Evolutionary conservation across 2,888 invertebrate genomes (phyloP).

Genomic region (Hypercompe scribonia): DNA sequence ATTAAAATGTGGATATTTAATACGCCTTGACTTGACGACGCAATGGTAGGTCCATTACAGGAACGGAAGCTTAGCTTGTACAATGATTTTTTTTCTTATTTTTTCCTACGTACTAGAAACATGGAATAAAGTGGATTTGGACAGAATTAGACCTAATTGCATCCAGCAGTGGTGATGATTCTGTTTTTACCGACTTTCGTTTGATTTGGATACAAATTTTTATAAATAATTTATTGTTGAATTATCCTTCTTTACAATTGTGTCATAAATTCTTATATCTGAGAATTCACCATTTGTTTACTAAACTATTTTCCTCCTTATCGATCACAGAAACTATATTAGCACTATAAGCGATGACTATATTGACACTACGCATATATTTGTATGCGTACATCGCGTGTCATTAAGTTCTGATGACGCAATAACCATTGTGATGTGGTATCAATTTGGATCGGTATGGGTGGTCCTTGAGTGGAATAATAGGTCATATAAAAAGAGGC

Average conservation of each 20-base stretch:
- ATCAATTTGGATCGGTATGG: neutral
- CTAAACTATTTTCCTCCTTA: neutral
- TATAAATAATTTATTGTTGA: no score
- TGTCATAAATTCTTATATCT: no score
- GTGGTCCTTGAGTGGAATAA: neutral
- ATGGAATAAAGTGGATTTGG: no score
- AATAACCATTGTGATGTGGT: constrained; percentile 1
- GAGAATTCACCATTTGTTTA: neutral
- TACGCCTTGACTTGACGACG: neutral
- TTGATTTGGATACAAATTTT: no score
- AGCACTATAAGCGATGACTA: neutral
- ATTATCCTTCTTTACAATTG: neutral
- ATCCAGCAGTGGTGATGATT: no score
- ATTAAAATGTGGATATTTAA: no score
- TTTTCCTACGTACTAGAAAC: no score
- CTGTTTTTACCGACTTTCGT: no score
- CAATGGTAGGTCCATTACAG: no score
- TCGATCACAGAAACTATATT: neutral
- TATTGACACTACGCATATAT: neutral
- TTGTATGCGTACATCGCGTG: neutral
- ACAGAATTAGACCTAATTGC: no score
- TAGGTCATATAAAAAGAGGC: neutral
- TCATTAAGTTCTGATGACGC: constrained; percentile 1
- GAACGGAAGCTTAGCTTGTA: no score
- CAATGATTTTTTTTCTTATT: no score